Evolutionary conservation across 2,888 invertebrate species (phyloP).

Genomic region (Mesorhabditis belari): DNA sequence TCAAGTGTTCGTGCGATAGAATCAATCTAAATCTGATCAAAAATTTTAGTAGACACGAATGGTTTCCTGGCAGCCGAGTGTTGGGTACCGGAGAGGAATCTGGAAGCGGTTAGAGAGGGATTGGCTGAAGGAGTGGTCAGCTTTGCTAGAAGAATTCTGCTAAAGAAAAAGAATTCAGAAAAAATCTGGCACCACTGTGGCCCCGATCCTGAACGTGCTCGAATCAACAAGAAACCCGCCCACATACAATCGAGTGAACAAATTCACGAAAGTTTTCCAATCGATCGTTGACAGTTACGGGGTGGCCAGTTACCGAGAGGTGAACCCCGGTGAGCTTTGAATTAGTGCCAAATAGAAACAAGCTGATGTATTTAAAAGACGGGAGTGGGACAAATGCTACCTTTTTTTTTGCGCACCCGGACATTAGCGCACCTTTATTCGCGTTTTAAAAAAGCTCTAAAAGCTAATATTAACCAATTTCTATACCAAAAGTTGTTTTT

Average conservation of each 20-base stretch:
- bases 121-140: conserved; percentile 81
- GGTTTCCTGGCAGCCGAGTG: conserved; percentile 97
- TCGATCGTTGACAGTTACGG: conserved; percentile 90
- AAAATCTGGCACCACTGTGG: conserved; percentile 88
- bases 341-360: not conserved
- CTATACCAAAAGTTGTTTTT: no score
- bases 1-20: conserved; percentile 62
- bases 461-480: no score
- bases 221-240: conserved; percentile 80
- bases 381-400: no score
- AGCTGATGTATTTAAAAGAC: not conserved
- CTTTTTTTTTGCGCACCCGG: no score
- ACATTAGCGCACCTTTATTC: no score
- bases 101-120: conserved; percentile 84
- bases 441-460: no score
- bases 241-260: conserved; percentile 89
- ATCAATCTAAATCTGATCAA: not conserved
- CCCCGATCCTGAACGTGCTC: conserved; percentile 90
- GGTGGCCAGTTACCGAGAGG: conserved; percentile 85
- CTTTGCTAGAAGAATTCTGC: no score
- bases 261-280: conserved; percentile 83
- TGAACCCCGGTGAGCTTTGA: conserved; percentile 75
- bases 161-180: no score
- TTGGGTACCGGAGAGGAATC: conserved; percentile 81
- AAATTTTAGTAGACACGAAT: conserved; percentile 72